These are phyloP conservation scores for Aphidius colemani DNA, from an alignment of 2,888 invertebrate genomes.

Conservation along the genomic window DNA sequence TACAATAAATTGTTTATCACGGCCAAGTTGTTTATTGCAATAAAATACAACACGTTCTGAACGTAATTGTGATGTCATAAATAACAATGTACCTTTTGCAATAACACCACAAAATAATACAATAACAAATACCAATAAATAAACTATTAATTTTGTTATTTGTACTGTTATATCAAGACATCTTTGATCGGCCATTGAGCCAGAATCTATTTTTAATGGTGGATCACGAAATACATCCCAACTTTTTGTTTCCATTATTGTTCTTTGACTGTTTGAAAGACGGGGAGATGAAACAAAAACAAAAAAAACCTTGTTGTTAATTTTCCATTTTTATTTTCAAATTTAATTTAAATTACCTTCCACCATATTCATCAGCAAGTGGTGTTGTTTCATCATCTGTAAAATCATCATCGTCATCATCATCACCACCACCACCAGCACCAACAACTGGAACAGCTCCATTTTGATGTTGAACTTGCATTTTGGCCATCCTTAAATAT, in stretches of 20 bases:
- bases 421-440: conserved; percentile 62
- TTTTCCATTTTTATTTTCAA: too few species aligned
- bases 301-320: too few species aligned
- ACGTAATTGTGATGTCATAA: conserved; percentile 89
- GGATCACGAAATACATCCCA: conserved; percentile 97
- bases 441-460: conserved; percentile 62
- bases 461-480: conserved; percentile 64
- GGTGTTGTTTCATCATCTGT: conserved; percentile 88
- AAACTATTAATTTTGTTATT: conserved; percentile 82
- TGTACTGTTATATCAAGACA: conserved; percentile 85
- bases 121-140: conserved; percentile 81
- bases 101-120: conserved; percentile 85
- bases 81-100: conserved; percentile 85
- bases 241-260: conserved; percentile 86
- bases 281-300: too few species aligned
- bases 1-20: conserved; percentile 84
- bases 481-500: conserved; percentile 61
- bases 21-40: conserved; percentile 86
- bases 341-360: too few species aligned
- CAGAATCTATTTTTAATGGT: conserved; percentile 85
- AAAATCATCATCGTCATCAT: conserved; percentile 69
- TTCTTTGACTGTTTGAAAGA: too few species aligned
- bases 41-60: conserved; percentile 76
- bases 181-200: conserved; percentile 86
- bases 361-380: conserved; percentile 85